Base-by-base conservation (phyloP, 2,888 invertebrate species). In the Hemaris fuciformis region DNA sequence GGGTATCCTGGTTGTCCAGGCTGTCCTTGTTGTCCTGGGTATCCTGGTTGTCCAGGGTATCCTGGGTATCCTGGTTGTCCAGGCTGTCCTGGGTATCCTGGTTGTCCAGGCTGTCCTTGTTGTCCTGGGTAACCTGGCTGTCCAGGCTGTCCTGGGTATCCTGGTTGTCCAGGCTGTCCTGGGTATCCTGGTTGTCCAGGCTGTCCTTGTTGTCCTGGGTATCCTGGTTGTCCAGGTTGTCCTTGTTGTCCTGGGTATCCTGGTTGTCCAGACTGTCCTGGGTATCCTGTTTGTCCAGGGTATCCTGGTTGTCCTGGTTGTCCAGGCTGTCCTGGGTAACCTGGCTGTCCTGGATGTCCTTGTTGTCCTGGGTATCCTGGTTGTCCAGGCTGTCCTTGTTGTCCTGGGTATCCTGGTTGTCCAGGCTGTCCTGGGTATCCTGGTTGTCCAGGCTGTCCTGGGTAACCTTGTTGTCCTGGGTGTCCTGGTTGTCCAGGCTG, bases 141-240 rank as follows among this genome's bases (percentile, higher is more conserved):
- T 84, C 74, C 87, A 87, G 80, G 72, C 0, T 67, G 25, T 45
- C 81, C 81, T 46, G 80, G 79, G 46, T 69, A 66, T 1, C 70
- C 59, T 65, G 69, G 62, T 84, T 76, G 61, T 3, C 76, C 76
- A 2, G 80, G 77, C 3, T 71, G 59, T 18, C 72, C 74, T 5
- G 74, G 72, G 0, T 67, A 60, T 3, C 75, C 79, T 5, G 74
- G 70, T 42, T 64, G 56, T 69, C n/a, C n/a, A n/a, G n/a, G n/a
- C n/a, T n/a, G n/a, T n/a, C n/a, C n/a, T n/a, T n/a, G n/a, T n/a
- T n/a, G n/a, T n/a, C n/a, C n/a, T n/a, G n/a, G n/a, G n/a, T n/a
- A n/a, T n/a, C n/a, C n/a, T n/a, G n/a, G n/a, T n/a, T n/a, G n/a
- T n/a, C n/a, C n/a, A n/a, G n/a, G n/a, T n/a, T n/a, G n/a, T n/a